phyloP scores from a whole-genome alignment of 2,888 invertebrate species.

The Adelphocoris suturalis region DNA sequence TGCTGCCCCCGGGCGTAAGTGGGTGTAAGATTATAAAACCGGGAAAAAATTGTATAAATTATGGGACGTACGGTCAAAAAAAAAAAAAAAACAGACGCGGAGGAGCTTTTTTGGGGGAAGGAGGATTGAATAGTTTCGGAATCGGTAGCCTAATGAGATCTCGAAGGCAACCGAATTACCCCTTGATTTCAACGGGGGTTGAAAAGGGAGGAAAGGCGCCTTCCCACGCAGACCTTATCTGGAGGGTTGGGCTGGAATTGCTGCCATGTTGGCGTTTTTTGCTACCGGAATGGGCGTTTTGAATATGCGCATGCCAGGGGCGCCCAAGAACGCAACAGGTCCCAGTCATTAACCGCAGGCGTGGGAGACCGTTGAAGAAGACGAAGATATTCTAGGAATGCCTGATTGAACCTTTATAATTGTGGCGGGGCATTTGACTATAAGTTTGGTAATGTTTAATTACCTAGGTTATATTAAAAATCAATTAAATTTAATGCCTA shows the following conservation, averaged over 20 bases:
- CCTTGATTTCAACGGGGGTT: not conserved
- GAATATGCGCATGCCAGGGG: conserved; percentile 45
- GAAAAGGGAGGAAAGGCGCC: conserved; percentile 8
- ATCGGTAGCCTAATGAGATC: conserved; percentile 68
- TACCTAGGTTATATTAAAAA: no score
- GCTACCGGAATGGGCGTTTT: not conserved
- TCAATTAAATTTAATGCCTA: no score
- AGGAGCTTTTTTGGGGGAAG: not conserved
- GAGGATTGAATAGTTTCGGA: conserved; percentile 63
- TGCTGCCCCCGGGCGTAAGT: conserved; percentile 68
- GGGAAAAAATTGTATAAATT: conserved; percentile 59
- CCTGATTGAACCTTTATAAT: not conserved
- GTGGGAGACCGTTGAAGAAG: not conserved
- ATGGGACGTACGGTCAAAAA: not conserved
- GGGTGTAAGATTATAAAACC: conserved; percentile 68
- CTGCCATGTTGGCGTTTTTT: conserved; percentile 43
- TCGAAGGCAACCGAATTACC: conserved; percentile 68
- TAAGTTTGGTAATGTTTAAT: no score
- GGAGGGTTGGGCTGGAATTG: conserved; percentile 28
- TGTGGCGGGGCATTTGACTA: no score
- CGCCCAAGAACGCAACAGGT: conserved; percentile 14
- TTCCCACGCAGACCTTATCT: conserved; percentile 59
- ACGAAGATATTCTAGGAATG: not conserved
- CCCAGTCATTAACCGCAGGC: conserved; percentile 12
- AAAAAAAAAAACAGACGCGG: not conserved